Evolutionary conservation across 2,113 vertebrate genomes (phyloP).

Genomic region (Oreochromis aureus): DNA sequence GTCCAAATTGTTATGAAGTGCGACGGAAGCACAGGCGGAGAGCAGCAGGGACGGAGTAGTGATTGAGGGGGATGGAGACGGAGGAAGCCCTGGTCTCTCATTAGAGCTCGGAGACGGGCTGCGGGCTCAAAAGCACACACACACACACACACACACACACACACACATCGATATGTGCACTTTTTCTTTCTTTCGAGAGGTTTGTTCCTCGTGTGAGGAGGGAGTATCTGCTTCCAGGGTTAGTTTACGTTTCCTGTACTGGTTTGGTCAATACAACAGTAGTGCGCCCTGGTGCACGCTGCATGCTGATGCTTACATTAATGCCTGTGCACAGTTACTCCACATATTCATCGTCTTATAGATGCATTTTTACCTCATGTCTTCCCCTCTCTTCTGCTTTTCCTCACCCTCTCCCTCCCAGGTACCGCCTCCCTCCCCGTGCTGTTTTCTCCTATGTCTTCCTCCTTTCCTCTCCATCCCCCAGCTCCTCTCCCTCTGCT

Average conservation of each 20-base stretch:
- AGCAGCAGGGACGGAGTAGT: not conserved
- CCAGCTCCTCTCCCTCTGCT: conserved; percentile 3
- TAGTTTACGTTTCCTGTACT: not conserved
- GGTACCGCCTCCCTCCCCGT: not conserved
- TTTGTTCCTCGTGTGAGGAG: not conserved
- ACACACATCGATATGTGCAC: not conserved
- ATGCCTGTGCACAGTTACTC: not conserved
- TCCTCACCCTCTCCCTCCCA: not conserved
- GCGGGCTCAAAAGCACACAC: not conserved
- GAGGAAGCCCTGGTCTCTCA: conserved; percentile 25
- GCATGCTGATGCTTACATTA: not conserved
- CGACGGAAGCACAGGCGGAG: not conserved
- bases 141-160: not conserved
- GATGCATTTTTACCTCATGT: not conserved
- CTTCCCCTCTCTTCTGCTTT: not conserved
- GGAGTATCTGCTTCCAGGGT: not conserved
- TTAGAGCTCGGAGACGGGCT: conserved; percentile 11
- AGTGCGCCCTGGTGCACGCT: not conserved
- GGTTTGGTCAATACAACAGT: not conserved
- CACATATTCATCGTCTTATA: not conserved
- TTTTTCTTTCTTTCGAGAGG: not conserved
- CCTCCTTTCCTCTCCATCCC: not conserved
- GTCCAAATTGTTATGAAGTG: conserved; percentile 1
- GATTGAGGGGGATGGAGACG: conserved; percentile 10
- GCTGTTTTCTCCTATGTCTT: not conserved